These are phyloP conservation scores for Allacma fusca DNA, from an alignment of 2,888 invertebrate species.

Conservation along the genomic window DNA sequence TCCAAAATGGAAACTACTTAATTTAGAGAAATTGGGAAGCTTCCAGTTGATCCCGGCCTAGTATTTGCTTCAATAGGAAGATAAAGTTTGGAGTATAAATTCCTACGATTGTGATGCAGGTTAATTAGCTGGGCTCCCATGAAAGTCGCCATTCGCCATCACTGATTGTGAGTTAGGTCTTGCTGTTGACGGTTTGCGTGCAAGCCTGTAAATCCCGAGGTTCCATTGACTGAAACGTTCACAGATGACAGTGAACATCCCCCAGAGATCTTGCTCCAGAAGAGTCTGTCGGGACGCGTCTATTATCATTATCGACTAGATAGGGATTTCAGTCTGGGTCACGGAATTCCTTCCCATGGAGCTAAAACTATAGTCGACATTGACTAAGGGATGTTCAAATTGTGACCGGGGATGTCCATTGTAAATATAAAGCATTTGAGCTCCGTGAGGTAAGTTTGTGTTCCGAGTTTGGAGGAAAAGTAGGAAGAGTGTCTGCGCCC, in stretches of 20 bases:
- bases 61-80: slow-evolving; percentile 30
- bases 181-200: slow-evolving; percentile 12
- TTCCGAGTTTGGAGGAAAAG: slow-evolving; percentile 7
- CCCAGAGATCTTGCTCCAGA: not conserved
- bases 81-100: slow-evolving; percentile 5
- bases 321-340: not conserved
- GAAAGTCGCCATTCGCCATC: not conserved
- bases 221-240: slow-evolving; percentile 3
- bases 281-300: not conserved
- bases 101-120: slow-evolving; percentile 22
- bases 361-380: slow-evolving; percentile 10
- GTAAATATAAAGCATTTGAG: slow-evolving; percentile 9
- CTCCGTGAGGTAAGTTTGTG: not conserved
- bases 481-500: not conserved
- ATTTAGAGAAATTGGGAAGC: not conserved
- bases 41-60: slow-evolving; percentile 31
- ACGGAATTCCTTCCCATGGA: not conserved
- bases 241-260: slow-evolving; percentile 26
- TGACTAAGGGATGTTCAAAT: not conserved
- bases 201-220: not conserved
- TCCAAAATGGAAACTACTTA: slow-evolving; percentile 25
- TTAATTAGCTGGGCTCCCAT: slow-evolving; percentile 21
- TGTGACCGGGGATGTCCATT: not conserved
- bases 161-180: slow-evolving; percentile 9
- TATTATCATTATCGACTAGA: slow-evolving; percentile 7